Base-by-base conservation (phyloP, 2,888 invertebrate species). In the Ectemnius lituratus region DNA sequence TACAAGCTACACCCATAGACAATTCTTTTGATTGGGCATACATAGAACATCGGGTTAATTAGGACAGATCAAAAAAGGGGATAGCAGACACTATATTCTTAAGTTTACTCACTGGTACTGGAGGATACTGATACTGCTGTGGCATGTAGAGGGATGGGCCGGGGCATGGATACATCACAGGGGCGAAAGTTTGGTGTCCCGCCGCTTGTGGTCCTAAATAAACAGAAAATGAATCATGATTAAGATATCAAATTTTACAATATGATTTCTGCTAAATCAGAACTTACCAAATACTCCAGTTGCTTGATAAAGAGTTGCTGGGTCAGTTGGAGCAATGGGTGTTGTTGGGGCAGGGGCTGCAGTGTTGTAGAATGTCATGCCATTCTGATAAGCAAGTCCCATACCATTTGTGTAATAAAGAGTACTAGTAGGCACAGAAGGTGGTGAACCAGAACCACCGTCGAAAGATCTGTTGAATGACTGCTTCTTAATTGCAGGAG, bases 401-500 rank as follows among this genome's bases (percentile, higher is more conserved):
- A 90, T 89, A 73, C 90, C 90, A 87, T 92, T 93, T 66, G 92
- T 86, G 77, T 92, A 91, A 78, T 92, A 92, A 73, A 91, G 90
- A 78, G 92, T 90, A 86, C 91, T 92, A 67, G 91, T 92, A 81
- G 92, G 91, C 83, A 92, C 89, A 63, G 92, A 92, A 52, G 92
- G 91, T 49, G 93, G 92, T 45, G 93, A 92, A 81, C 92, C 92
- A 73, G 92, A 91, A 57, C 92, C 88, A 74, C 90, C 92, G 73
- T 93, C 93, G 75, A 92, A 93, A 14, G 92, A 91, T 80, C 92
- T 91, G 85, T 91, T 92, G 79, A 92, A 93, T 59, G 92, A 91
- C 92, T 96, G 96, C 91, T 97, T 97, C 88, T 96, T 95, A 76
- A 97, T 95, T 81, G 97, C 97, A 80, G 96, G 96, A 52, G 97